These are phyloP conservation scores for Penaeus monodon DNA, from an alignment of 2,888 invertebrate species.

Conservation along the genomic window DNA sequence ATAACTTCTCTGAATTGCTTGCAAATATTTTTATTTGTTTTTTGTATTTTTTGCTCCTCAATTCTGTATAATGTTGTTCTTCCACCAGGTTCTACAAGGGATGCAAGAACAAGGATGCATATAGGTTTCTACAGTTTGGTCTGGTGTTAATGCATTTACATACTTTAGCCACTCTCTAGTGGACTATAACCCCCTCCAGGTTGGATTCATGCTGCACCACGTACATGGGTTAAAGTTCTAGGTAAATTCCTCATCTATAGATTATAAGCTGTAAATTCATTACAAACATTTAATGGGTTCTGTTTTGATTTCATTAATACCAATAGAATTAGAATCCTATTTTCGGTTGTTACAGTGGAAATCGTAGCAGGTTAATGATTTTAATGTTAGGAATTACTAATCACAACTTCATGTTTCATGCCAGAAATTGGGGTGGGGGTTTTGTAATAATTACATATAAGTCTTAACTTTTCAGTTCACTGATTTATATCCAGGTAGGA, in stretches of 20 bases:
- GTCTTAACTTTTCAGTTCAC: too few relatives aligned
- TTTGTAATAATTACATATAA: too few relatives aligned
- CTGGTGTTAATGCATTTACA: slow-evolving; percentile 90
- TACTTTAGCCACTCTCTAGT: slow-evolving; percentile 97
- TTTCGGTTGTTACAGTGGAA: too few relatives aligned
- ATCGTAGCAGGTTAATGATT: too few relatives aligned
- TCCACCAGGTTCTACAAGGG: slow-evolving; percentile 46
- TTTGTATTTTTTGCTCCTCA: too few relatives aligned
- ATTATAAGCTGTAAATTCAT: not conserved
- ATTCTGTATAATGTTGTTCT: not conserved
- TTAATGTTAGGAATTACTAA: too few relatives aligned
- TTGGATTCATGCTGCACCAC: slow-evolving; percentile 95
- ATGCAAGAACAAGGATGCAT: slow-evolving; percentile 71
- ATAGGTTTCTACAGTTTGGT: slow-evolving; percentile 94
- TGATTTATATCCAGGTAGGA: too few relatives aligned
- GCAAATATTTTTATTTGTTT: too few relatives aligned
- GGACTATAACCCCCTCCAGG: slow-evolving; percentile 89
- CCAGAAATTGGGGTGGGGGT: too few relatives aligned
- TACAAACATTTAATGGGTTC: not conserved
- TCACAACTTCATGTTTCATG: too few relatives aligned
- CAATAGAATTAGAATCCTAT: not conserved
- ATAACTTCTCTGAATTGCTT: too few relatives aligned
- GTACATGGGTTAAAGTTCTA: slow-evolving; percentile 86
- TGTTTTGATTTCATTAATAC: not conserved
- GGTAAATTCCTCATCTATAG: slow-evolving; percentile 73